Base-by-base conservation (phyloP, 2,888 invertebrate species). In the Liposcelis brunnea region DNA sequence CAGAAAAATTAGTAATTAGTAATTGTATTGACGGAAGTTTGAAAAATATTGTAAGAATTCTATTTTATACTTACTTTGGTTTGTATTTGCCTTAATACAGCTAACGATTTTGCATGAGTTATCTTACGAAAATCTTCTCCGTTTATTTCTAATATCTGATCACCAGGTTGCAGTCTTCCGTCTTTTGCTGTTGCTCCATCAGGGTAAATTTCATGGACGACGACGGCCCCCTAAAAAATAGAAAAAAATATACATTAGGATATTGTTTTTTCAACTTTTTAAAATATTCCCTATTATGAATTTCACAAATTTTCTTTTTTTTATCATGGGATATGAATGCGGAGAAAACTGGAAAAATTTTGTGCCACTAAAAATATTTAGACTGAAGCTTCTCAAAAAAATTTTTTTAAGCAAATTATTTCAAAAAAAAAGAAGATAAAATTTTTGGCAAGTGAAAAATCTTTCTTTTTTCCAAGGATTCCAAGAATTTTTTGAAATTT, bases 61-160 rank as follows among this genome's bases (percentile, higher is more conserved):
- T n/a, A n/a, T n/a, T n/a, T n/a, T n/a, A 26, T 26, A 8, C 26
- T 26, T 26, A 26, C 26, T 62, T 77, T 77, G 50, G 82, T 76
- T 53, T 83, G 79, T 47, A 82, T 81, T 66, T 87, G 82, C 58
- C 93, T 74, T 54, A 97, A 75, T 47, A 77, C 71, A 54, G 84
- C 75, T 52, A 85, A 79, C 36, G 93, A 82, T 59, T 83, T 76
- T 51, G 83, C 80, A 56, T 89, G 77, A 42, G 86, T 80, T 63
- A 87, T 81, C 52, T 82, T 80, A 53, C 83, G 79, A 53, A 75
- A 64, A 52, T 91, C 80, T 47, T 78, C 75, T 31, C 79, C 78
- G 56, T 89, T 89, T 47, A 93, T 83, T 57, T 91, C 91, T 37
- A 91, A 62, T 55, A 98, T 81, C 66, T 93, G 91, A 66, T 98